phyloP scores from a whole-genome alignment of 2,888 invertebrate genomes.

The Himalopsyche japonica region DNA sequence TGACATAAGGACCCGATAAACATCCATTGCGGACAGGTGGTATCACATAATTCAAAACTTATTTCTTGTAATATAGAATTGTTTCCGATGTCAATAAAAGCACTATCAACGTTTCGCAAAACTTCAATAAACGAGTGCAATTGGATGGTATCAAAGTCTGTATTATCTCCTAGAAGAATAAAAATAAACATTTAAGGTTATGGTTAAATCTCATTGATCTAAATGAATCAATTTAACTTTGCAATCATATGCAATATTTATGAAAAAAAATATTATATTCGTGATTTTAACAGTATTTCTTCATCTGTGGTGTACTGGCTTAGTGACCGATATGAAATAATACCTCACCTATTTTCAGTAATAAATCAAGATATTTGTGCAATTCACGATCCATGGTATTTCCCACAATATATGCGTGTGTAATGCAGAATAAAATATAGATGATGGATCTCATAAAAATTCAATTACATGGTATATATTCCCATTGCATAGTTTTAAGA shows the following conservation, averaged over 20 bases:
- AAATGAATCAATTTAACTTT: too few species aligned
- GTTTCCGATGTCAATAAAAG: not conserved
- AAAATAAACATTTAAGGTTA: not conserved
- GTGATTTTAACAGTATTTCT: too few species aligned
- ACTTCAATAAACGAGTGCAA: not conserved
- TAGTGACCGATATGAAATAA: too few species aligned
- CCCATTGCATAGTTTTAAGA: too few species aligned
- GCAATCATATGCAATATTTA: too few species aligned
- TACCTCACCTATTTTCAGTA: not conserved
- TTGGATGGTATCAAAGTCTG: not conserved
- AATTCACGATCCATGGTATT: not conserved
- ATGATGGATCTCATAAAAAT: not conserved
- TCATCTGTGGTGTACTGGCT: too few species aligned
- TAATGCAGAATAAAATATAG: not conserved
- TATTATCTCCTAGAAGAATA: not conserved
- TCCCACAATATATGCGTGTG: not conserved
- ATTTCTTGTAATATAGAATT: not conserved
- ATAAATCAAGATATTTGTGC: not conserved
- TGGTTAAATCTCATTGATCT: too few species aligned
- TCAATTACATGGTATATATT: not conserved
- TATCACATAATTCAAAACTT: not conserved
- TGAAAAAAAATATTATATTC: too few species aligned
- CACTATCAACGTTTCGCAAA: not conserved
- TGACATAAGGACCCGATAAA: constrained; percentile 54
- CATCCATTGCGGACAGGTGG: constrained; percentile 46